Base-by-base conservation (phyloP, 2,113 vertebrate species). In the Dascyllus trimaculatus region DNA sequence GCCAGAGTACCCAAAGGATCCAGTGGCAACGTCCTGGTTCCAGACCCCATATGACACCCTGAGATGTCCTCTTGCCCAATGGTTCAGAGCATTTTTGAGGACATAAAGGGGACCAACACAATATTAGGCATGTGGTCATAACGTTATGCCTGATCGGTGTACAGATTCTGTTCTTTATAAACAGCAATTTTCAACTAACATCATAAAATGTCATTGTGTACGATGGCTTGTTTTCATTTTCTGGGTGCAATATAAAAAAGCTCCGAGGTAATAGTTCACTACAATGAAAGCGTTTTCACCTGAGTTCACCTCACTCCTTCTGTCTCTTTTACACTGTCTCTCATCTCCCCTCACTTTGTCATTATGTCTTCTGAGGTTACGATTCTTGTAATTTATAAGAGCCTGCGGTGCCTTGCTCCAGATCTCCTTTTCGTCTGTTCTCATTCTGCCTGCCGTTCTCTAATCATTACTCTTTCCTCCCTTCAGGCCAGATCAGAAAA, bases 381-480 rank as follows among this genome's bases (percentile, higher is more conserved):
- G 14, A 57, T 13, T 45, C 29, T 19, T 2, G 11, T 52, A 0
- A 32, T 75, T 67, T 26, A 75, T 70, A 13, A 29, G 67, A 75
- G 0, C 29, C 61, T 56, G 19, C 5, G 48, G 18, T 62, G 73
- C 64, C 60, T 58, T 53, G 65, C 78, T 75, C 65, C 11, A 71
- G 38, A 80, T 71, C 38, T 67, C 25, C 45, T 19, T 70, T 32
- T 58, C n/a, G 11, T 61, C 40, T 66, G 64, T 24, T 66, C 74
- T 59, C 59, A 76, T 80, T 81, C 29, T 49, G 29, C 22, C 38
- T 60, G 26, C 25, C 17, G 5, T 26, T 53, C 52, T 66, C 26
- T 17, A 57, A 71, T 75, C 56, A 68, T 85, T 68, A 66, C 51
- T 78, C 64, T 62, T 45, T 46, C 61, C 35, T 73, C 40, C 64